A percentile compares a stretch with the other conserved stretches of the same genome.
Conservation (phyloP, 2,888 invertebrate species). For the Melangyna quadrimaculata region DNA sequence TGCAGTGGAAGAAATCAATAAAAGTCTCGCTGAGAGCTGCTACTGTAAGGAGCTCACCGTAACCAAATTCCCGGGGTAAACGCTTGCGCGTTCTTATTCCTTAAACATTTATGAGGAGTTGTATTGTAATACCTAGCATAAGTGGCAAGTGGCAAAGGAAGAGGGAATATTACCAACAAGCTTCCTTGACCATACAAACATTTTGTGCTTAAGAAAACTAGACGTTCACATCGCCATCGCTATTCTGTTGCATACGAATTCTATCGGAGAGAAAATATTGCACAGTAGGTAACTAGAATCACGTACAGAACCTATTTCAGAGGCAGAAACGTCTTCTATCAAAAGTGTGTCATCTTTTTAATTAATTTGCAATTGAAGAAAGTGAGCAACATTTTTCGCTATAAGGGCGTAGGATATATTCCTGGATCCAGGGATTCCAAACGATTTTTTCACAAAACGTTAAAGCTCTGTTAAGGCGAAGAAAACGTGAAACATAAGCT, state of each 20-base stretch:
- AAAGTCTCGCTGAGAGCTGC: conserved; percentile 47
- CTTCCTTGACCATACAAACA: conserved; percentile 49
- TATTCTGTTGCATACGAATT: conserved; percentile 29
- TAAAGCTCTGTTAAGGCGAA: conserved; percentile 27
- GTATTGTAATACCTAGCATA: conserved; percentile 41
- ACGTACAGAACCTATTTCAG: conserved; percentile 7
- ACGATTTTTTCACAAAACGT: not conserved
- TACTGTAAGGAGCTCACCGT: conserved; percentile 54
- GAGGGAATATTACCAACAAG: conserved; percentile 39
- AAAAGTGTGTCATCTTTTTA: conserved; percentile 46
- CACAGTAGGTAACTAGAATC: conserved; percentile 24
- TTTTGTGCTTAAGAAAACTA: conserved; percentile 31
- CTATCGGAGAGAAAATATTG: conserved; percentile 13
- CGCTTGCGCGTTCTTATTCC: conserved; percentile 79
- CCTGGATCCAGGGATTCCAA: conserved; percentile 50
- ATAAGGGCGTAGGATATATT: conserved; percentile 41
- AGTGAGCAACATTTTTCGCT: conserved; percentile 17
- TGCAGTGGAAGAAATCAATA: conserved; percentile 70
- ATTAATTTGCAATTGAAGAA: conserved; percentile 41
- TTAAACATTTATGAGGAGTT: conserved; percentile 59
- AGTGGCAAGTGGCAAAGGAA: conserved; percentile 41
- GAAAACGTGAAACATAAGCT: conserved; percentile 27
- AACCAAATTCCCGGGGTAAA: conserved; percentile 80
- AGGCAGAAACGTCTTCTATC: conserved; percentile 1
- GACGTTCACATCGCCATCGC: not conserved